Evolutionary conservation across 2,113 vertebrate genomes (phyloP), one percentile per base, ranked within the genome.

Genomic region (Rhombomys opimus): DNA sequence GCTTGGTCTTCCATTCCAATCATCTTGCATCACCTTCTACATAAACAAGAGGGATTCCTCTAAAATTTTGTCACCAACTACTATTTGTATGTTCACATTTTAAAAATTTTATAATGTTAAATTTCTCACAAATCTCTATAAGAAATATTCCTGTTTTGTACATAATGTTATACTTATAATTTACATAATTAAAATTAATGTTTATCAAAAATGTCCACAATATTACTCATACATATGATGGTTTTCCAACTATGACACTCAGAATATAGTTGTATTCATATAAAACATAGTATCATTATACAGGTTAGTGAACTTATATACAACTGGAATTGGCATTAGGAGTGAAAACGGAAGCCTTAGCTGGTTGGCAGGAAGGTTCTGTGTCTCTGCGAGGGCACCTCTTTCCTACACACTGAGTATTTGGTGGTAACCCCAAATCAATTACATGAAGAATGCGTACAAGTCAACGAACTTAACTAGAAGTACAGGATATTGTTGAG

Each of bases 11-110:
- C 25, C 90, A 73, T 46, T 76, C 12, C 41, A 76, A 4, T 85
- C 52, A 88, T 12, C 3, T 65, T 95, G 76, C 52, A 4, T 32
- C 30, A 92, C 92, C 90, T 96, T 96, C 97, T 97, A 52, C 4
- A 91, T 59, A 90, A 96, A 86, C 7, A 87, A 93, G 41, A 89
- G 30, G 96, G 75, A 52, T 32, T 89, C 52, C 14, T 87, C 35
- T 13, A 86, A 14, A n/a, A 61, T 41, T 59, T 85, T 10, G 87
- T 68, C 3, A 70, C 57, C 27, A 70, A 61, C 10, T 57, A 30
- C 30, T 78, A 70, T 89, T 90, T 96, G 23, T 27, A 84, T 38
- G 63, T 67, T 80, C 68, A 78, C 38, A 70, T 61, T 65, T 38
- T 0, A 65, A 22, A 91, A 57, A 92, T 25, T 22, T 65, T 73